Conservation (phyloP, 2,797 vertebrate species). For the Leuciscus waleckii region DNA sequence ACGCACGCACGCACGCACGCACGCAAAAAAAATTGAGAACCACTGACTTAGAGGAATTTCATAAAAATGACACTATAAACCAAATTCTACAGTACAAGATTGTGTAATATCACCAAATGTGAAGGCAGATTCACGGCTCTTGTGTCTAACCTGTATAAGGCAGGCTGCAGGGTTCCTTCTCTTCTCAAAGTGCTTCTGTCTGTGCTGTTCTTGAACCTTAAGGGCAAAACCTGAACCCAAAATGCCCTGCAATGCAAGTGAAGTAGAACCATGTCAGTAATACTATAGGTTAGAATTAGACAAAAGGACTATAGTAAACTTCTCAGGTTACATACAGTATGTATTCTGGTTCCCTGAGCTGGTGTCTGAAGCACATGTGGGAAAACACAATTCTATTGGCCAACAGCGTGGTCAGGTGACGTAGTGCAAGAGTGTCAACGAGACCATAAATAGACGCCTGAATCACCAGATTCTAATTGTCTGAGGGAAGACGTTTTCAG, state of each 20-base stretch:
- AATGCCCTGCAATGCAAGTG: conserved; percentile 86
- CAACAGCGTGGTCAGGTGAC: background rate
- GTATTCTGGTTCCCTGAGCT: background rate
- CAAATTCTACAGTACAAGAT: background rate
- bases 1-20: background rate
- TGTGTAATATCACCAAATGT: conserved; percentile 7
- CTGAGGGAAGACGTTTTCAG: too few relatives aligned
- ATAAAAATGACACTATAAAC: background rate
- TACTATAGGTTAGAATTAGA: background rate
- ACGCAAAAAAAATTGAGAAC: too few relatives aligned
- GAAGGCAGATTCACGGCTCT: background rate
- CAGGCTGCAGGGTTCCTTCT: conserved; percentile 97
- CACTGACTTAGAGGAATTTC: background rate
- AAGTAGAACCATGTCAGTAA: conserved; percentile 10
- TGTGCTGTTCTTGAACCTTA: conserved; percentile 98
- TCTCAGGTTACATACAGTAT: background rate
- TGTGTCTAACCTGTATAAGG: conserved; percentile 90
- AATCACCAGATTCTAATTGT: background rate
- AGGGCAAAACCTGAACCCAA: conserved; percentile 96
- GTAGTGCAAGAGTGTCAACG: background rate
- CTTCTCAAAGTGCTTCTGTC: conserved; percentile 99
- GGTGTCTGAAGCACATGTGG: background rate
- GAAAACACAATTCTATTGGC: background rate
- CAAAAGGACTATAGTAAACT: background rate
- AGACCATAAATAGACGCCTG: background rate